These are phyloP conservation scores for Halichondria panicea DNA, from an alignment of 37 sponge, comb jelly and placozoan species.

Conservation along the genomic window DNA sequence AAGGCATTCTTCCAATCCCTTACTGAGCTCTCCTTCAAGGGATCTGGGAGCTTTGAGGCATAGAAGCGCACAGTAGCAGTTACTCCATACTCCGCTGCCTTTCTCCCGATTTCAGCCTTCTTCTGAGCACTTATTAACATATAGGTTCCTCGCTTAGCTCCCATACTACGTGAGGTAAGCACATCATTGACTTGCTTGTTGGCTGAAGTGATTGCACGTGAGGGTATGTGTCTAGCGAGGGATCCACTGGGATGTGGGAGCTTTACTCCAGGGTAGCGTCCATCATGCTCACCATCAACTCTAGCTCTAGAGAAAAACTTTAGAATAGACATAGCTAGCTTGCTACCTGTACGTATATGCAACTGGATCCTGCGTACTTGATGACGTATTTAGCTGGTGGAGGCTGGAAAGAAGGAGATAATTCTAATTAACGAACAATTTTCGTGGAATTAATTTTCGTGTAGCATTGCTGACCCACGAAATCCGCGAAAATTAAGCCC, in stretches of 20 bases:
- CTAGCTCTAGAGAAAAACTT: too few relatives aligned
- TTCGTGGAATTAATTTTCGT: too few relatives aligned
- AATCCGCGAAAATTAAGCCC: too few relatives aligned
- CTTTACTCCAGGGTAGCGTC: too few relatives aligned
- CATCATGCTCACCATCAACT: too few relatives aligned
- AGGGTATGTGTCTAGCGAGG: background rate
- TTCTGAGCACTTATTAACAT: background rate
- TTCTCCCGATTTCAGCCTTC: constrained; percentile 19
- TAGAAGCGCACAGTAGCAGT: constrained; percentile 10
- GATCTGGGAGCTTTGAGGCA: constrained; percentile 1
- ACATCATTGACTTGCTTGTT: background rate
- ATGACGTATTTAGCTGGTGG: too few relatives aligned
- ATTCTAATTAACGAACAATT: too few relatives aligned
- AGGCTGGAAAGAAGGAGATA: too few relatives aligned
- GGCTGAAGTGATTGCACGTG: background rate
- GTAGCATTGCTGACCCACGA: too few relatives aligned
- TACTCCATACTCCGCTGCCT: constrained; percentile 19
- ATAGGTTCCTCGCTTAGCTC: background rate
- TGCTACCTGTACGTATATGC: too few relatives aligned
- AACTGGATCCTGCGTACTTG: too few relatives aligned
- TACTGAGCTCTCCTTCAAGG: constrained; percentile 22
- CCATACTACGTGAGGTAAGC: background rate
- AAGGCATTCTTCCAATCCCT: constrained; percentile 4
- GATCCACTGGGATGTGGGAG: background rate
- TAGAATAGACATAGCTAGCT: too few relatives aligned